Percentiles rank a stretch among this genome's conserved stretches.
phyloP scores from a whole-genome alignment of 2,113 vertebrate genomes.

The Alexandromys fortis region DNA sequence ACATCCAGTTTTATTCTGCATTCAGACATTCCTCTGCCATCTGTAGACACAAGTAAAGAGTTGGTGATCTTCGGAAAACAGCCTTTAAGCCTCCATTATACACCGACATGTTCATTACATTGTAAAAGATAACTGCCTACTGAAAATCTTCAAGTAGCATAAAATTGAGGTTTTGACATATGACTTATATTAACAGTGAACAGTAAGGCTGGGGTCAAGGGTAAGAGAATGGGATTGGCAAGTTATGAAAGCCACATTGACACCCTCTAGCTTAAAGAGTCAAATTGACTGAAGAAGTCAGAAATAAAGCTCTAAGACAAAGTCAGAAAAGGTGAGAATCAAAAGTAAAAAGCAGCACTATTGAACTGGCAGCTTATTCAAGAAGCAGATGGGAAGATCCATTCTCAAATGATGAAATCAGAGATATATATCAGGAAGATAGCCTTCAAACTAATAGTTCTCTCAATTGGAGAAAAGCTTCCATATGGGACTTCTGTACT shows the following conservation, averaged over 20 bases:
- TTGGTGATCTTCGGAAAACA: not conserved
- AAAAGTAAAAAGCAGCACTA: conserved; percentile 15
- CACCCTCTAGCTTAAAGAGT: conserved; percentile 4
- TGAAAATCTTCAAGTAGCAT: conserved; percentile 53
- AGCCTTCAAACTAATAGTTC: conserved; percentile 19
- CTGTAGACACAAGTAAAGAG: not conserved
- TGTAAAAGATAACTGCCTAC: conserved; percentile 21
- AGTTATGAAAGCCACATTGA: not conserved
- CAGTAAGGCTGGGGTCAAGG: not conserved
- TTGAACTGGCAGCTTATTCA: conserved; percentile 35
- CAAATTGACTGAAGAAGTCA: not conserved
- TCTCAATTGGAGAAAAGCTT: not conserved
- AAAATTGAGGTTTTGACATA: not conserved
- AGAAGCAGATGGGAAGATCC: conserved; percentile 5
- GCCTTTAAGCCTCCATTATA: not conserved
- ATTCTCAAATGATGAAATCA: conserved; percentile 6
- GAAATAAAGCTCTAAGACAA: not conserved
- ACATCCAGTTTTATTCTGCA: not conserved
- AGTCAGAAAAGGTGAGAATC: conserved; percentile 6
- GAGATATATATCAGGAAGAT: not conserved
- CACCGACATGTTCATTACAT: conserved; percentile 6
- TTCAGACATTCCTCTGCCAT: not conserved
- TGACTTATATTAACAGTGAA: conserved; percentile 31
- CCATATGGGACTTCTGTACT: conserved; percentile 7
- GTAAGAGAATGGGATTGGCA: not conserved